These are phyloP conservation scores for Micrastur ruficollis DNA, from an alignment of 2,797 vertebrate species.

Conservation along the genomic window DNA sequence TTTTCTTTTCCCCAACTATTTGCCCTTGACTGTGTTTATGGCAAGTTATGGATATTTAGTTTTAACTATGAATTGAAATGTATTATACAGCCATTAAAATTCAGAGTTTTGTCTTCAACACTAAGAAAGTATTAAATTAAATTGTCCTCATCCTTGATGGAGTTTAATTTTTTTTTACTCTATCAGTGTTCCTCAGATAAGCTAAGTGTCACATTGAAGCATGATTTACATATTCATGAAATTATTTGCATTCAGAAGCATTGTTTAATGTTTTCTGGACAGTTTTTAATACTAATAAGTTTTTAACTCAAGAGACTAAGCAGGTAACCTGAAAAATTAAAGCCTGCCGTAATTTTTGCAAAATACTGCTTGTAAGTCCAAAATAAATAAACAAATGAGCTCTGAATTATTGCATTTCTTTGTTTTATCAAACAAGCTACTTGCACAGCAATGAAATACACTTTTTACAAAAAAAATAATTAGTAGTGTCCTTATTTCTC, in stretches of 20 bases:
- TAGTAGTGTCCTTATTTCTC: background rate
- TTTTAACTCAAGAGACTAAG: background rate
- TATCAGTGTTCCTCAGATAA: constrained; percentile 19
- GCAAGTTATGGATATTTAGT: background rate
- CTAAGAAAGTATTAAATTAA: background rate
- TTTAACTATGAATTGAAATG: background rate
- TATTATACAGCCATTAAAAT: background rate
- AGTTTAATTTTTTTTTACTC: background rate
- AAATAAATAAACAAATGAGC: background rate
- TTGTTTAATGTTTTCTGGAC: constrained; percentile 9
- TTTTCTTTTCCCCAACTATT: background rate
- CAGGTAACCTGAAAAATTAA: background rate
- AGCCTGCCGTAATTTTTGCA: background rate
- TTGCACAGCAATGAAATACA: background rate
- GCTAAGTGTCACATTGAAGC: constrained; percentile 40
- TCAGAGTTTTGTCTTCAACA: background rate
- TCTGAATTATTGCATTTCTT: background rate
- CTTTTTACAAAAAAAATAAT: background rate
- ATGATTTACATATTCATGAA: constrained; percentile 13
- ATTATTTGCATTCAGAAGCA: background rate
- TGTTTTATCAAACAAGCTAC: background rate
- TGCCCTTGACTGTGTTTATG: background rate
- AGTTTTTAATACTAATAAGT: background rate
- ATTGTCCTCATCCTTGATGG: background rate
- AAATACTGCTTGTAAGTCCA: background rate